Conservation (phyloP, 2,888 invertebrate genomes). For the Apamea crenata region DNA sequence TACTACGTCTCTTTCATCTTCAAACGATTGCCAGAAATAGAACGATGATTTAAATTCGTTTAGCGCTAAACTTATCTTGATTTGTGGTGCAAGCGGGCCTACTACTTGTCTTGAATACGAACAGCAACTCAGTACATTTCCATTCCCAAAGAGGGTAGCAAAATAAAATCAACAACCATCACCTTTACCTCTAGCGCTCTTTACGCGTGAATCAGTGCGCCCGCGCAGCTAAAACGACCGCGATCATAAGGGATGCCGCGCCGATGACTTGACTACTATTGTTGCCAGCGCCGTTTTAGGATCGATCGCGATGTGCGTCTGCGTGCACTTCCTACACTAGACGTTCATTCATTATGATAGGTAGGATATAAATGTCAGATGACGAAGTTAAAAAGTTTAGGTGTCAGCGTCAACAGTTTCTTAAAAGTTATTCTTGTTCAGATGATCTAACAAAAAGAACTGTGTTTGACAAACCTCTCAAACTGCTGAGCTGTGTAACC, state of each 20-base stretch:
- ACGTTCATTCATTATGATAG: slow-evolving; percentile 34
- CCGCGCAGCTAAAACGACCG: slow-evolving; percentile 71
- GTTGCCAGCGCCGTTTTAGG: slow-evolving; percentile 50
- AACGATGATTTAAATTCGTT: not conserved
- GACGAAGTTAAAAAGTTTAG: not conserved
- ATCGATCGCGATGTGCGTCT: slow-evolving; percentile 7
- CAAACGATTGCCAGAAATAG: not conserved
- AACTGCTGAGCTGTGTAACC: too few species aligned
- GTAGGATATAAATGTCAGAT: slow-evolving; percentile 12
- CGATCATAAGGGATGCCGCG: slow-evolving; percentile 72
- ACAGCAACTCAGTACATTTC: slow-evolving; percentile 9
- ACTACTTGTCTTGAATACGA: too few species aligned
- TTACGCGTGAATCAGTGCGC: slow-evolving; percentile 73
- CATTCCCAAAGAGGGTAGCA: slow-evolving; percentile 18
- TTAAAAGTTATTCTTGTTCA: not conserved
- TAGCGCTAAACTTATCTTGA: not conserved
- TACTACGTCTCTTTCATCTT: too few species aligned
- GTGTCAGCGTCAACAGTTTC: not conserved
- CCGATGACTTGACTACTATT: slow-evolving; percentile 67
- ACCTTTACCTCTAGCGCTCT: slow-evolving; percentile 23
- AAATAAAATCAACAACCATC: slow-evolving; percentile 7
- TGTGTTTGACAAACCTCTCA: not conserved
- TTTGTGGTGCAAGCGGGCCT: not conserved
- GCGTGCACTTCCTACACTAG: slow-evolving; percentile 53
- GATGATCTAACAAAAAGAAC: not conserved